Evolutionary conservation across 1,140 invertebrate genomes (phyloP), one percentile per base, ranked within the genome.

Genomic region (Macrobrachium rosenbergii): DNA sequence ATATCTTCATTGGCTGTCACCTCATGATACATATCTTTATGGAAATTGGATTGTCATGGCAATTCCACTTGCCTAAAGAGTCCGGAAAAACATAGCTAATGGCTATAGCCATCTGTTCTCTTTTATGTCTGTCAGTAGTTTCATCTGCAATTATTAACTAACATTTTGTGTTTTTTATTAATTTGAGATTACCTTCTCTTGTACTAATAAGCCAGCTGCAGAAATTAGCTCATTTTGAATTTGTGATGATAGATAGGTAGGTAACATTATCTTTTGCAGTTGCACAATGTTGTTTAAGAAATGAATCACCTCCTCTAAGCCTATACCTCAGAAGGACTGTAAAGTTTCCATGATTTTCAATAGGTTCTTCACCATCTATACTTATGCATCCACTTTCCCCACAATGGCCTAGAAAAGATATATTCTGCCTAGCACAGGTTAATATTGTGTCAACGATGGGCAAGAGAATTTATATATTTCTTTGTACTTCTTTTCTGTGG

Each of bases 51-150:
- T 75, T 6, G 2, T 75, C 72, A 75, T 75, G 28, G 28, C 16
- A 75, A 75, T 75, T 75, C 28, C 28, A 75, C 19, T n/a, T 28
- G 17, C 2, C 72, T 75, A 5, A 75, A 28, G 72, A 17, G 28
- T 2, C 72, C 2, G 19, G 72, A 75, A 75, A 28, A 19, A 75
- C 72, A 75, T 75, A 37, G 1, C 72, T 75, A 37, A 75, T 75
- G 2, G 72, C 72, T n/a, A 75, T 75, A 16, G 72, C 72, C 72
- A 75, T 75, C 72, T 75, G 72, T 75, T 75, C 28, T 37, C 6
- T n/a, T 75, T 75, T 75, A 28, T 75, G 72, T 75, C 72, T 21
- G 72, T 75, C 72, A 75, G 72, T 75, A n/a, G 72, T 75, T 75
- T 75, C 72, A 75, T 75, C 72, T 75, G 72, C 72, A 75, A 5